Evolutionary conservation across 2,888 invertebrate genomes (phyloP).

Genomic region (Holacanthella duospinosa): DNA sequence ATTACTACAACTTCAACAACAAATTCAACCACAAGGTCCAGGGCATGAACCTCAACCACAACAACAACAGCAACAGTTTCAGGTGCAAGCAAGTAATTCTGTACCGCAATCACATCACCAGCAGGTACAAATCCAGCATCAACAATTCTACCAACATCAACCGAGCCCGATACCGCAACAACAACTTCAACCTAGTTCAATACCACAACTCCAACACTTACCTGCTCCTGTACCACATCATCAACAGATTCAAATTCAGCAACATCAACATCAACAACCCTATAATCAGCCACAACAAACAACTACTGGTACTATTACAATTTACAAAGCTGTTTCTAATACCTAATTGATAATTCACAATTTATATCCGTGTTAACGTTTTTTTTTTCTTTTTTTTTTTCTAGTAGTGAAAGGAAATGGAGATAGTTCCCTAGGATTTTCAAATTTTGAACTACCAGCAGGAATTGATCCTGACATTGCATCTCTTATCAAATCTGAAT

Average conservation of each 20-base stretch:
- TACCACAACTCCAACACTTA: conserved; percentile 11
- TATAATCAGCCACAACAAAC: conserved; percentile 2
- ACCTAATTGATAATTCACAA: neutral
- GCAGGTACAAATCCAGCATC: conserved; percentile 4
- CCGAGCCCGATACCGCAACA: neutral
- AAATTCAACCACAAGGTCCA: conserved; percentile 10
- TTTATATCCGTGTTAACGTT: no score
- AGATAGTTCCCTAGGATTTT: conserved; percentile 21
- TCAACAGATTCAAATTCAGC: conserved; percentile 9
- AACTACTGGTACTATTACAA: no score
- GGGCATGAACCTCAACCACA: neutral
- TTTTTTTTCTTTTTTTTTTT: conserved; percentile 2
- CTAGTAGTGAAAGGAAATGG: conserved; percentile 11
- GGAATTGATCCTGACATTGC: conserved; percentile 31
- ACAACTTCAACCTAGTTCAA: neutral
- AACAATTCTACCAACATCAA: conserved; percentile 10
- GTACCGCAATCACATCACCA: neutral
- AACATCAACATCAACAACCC: conserved; percentile 10
- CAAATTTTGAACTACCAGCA: conserved; percentile 24
- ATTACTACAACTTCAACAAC: conserved; percentile 9
- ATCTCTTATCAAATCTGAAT: conserved; percentile 25
- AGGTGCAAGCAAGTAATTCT: neutral
- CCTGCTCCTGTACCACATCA: neutral
- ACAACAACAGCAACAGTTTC: neutral
- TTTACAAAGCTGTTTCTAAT: no score